Conservation (phyloP, 2,797 vertebrate species). For the Malacoraja senta region DNA sequence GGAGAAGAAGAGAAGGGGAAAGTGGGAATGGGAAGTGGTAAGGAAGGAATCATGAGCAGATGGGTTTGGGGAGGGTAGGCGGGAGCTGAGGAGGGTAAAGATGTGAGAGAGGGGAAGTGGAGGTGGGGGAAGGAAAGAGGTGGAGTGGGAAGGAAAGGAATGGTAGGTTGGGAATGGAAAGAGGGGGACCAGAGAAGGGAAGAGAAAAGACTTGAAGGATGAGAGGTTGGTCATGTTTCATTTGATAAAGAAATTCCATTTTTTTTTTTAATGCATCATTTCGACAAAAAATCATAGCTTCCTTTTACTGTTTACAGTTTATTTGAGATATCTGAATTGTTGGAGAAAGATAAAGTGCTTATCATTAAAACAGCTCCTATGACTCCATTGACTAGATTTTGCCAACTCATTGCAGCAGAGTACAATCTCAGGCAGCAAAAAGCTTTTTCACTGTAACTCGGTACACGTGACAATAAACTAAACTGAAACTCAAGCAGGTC, state of each 20-base stretch:
- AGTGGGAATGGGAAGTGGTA: too few species aligned
- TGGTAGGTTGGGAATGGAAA: too few species aligned
- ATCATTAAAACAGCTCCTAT: background rate
- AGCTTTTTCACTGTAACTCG: too few species aligned
- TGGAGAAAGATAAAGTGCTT: background rate
- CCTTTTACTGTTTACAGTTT: background rate
- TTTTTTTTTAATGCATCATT: background rate
- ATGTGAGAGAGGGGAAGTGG: background rate
- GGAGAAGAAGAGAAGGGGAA: background rate
- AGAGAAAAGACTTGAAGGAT: too few species aligned
- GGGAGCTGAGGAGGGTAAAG: conserved; percentile 40
- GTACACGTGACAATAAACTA: too few species aligned
- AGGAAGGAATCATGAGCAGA: too few species aligned
- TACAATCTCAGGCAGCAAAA: background rate
- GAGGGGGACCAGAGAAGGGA: too few species aligned
- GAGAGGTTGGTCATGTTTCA: background rate
- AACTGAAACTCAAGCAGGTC: background rate
- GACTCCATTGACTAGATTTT: background rate
- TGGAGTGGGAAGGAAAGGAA: too few species aligned
- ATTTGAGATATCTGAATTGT: background rate
- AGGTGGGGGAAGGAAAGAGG: too few species aligned
- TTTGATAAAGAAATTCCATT: background rate
- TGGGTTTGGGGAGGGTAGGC: background rate
- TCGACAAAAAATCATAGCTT: background rate
- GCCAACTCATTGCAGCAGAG: background rate